Conservation (phyloP, 2,888 invertebrate genomes). For the Gisinianus flammeolus region DNA sequence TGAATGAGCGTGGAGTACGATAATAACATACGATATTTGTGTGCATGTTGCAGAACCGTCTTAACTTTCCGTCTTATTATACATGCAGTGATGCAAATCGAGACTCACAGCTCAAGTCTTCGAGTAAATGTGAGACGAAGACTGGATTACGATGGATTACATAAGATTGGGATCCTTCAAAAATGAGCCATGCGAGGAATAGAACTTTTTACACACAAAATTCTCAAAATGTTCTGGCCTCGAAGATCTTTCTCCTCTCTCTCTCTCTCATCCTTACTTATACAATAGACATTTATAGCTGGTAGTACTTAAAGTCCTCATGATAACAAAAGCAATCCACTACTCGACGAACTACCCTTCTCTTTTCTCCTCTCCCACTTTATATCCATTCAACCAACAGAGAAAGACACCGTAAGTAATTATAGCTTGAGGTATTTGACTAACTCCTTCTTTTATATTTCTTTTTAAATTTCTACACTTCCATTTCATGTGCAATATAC, state of each 20-base stretch:
- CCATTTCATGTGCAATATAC: too few species aligned
- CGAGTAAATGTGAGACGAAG: not conserved
- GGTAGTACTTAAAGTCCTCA: slow-evolving; percentile 12
- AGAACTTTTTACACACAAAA: not conserved
- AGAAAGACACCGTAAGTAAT: not conserved
- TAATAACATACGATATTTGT: too few species aligned
- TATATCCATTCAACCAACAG: not conserved
- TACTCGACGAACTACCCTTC: not conserved
- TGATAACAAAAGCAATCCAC: slow-evolving; percentile 5
- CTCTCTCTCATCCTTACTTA: slow-evolving; percentile 25
- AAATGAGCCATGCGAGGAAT: slow-evolving; percentile 11
- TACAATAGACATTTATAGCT: slow-evolving; percentile 2
- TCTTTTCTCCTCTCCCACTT: not conserved
- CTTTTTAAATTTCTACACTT: too few species aligned
- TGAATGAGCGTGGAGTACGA: too few species aligned
- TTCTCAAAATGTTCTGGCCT: slow-evolving; percentile 16
- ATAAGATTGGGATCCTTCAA: not conserved
- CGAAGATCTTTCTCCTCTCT: slow-evolving; percentile 31
- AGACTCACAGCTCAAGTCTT: not conserved
- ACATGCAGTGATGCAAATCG: not conserved
- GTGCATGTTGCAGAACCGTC: too few species aligned
- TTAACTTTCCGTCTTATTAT: too few species aligned
- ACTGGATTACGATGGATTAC: not conserved
- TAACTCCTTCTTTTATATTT: too few species aligned
- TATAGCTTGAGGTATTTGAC: slow-evolving; percentile 8